These are phyloP conservation scores for Amphiprion percula DNA, from an alignment of 2,113 vertebrate genomes.

Conservation along the genomic window DNA sequence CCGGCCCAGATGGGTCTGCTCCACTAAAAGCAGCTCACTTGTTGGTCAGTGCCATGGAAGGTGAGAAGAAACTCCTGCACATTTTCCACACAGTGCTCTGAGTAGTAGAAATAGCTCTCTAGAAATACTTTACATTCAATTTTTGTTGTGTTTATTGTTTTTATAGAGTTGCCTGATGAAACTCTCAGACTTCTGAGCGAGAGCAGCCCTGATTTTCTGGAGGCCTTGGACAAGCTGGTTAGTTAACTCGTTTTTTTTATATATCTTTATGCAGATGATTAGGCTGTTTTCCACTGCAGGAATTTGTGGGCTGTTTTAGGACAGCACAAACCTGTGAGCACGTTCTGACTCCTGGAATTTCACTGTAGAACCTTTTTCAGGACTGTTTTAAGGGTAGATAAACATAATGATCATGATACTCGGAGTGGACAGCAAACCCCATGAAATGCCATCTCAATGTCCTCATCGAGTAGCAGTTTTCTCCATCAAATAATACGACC, in stretches of 20 bases:
- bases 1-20: slow-evolving; percentile 20
- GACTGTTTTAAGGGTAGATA: no score
- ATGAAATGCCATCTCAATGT: no score
- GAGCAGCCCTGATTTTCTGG: slow-evolving; percentile 76
- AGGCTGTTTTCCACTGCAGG: no score
- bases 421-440: no score
- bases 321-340: no score
- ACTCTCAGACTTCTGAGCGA: slow-evolving; percentile 79
- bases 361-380: no score
- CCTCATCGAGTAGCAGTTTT: no score
- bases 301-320: no score
- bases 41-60: slow-evolving; percentile 90
- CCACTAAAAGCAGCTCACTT: slow-evolving; percentile 83
- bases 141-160: slow-evolving; percentile 14
- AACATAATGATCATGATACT: no score
- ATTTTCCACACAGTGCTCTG: background rate
- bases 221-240: slow-evolving; percentile 64
- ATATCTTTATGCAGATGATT: no score
- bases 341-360: no score
- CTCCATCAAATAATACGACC: no score
- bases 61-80: slow-evolving; percentile 72
- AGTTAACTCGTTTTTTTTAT: slow-evolving; percentile 12
- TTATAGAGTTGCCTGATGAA: slow-evolving; percentile 87
- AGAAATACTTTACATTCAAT: background rate
- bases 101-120: background rate